Percentiles rank a stretch among this genome's conserved stretches.
Evolutionary conservation across 2,797 vertebrate species (phyloP).

Genomic region (Gila robusta): DNA sequence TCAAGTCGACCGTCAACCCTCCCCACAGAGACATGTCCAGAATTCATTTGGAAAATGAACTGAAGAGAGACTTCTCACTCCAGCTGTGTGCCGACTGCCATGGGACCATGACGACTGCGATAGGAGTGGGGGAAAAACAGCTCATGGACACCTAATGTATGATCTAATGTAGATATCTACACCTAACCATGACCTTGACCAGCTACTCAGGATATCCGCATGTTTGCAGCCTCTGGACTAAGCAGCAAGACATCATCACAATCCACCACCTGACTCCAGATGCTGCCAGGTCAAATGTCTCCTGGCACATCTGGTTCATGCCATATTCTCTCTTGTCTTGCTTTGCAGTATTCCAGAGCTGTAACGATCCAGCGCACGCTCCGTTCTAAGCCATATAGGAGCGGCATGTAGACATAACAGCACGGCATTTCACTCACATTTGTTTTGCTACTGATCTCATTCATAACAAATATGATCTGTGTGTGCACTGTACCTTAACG

Average conservation of each 20-base stretch:
- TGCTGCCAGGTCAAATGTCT: slow-evolving; percentile 26
- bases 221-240: slow-evolving; percentile 2
- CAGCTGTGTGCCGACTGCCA: slow-evolving; percentile 34
- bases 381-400: slow-evolving; percentile 46
- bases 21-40: not conserved
- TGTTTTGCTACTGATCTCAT: slow-evolving; percentile 56
- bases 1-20: not conserved
- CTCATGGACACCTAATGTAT: slow-evolving; percentile 6
- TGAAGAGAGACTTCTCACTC: slow-evolving; percentile 26
- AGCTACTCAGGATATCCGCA: not conserved
- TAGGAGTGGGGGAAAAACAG: slow-evolving; percentile 30
- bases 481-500: slow-evolving; percentile 55
- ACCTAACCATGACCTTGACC: slow-evolving; percentile 48
- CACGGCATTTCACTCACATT: slow-evolving; percentile 56
- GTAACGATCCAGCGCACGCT: slow-evolving; percentile 11
- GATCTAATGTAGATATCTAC: slow-evolving; percentile 17
- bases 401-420: slow-evolving; percentile 44
- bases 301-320: slow-evolving; percentile 37
- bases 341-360: slow-evolving; percentile 30
- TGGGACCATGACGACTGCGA: slow-evolving; percentile 31
- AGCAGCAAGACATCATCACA: slow-evolving; percentile 28
- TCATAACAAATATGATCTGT: slow-evolving; percentile 50
- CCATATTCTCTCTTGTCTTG: slow-evolving; percentile 2
- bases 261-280: slow-evolving; percentile 37
- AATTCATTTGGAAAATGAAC: slow-evolving; percentile 25